A percentile compares a stretch with the other conserved stretches of the same genome.
These are phyloP conservation scores for Octodon degus DNA, from an alignment of 2,113 vertebrate genomes.

Conservation along the genomic window DNA sequence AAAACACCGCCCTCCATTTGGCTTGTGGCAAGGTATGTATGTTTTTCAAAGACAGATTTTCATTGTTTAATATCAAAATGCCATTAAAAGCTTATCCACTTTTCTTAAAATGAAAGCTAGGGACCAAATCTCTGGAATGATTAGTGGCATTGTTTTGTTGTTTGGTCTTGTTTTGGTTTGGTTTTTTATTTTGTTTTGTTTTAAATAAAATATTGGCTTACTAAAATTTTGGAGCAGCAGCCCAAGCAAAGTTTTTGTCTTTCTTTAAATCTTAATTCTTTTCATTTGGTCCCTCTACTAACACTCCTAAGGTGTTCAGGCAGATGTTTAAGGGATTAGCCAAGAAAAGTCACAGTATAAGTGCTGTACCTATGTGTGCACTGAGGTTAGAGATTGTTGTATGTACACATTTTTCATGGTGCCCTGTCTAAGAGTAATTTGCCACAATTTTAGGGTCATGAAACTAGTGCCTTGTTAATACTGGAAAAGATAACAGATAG, in stretches of 20 bases:
- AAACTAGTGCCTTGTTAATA: slow-evolving; percentile 99
- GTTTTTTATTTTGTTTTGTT: neutral
- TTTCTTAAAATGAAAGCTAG: slow-evolving; percentile 14
- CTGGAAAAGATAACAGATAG: slow-evolving; percentile 98
- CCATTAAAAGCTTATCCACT: neutral
- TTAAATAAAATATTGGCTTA: neutral
- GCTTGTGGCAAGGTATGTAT: slow-evolving; percentile 97
- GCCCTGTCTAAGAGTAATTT: slow-evolving; percentile 74
- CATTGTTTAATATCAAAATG: slow-evolving; percentile 30
- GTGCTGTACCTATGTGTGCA: neutral
- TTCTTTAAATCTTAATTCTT: slow-evolving; percentile 37
- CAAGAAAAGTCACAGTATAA: neutral
- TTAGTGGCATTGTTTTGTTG: neutral
- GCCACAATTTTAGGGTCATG: slow-evolving; percentile 93
- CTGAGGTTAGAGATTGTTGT: neutral
- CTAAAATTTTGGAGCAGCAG: neutral
- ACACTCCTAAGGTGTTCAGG: neutral
- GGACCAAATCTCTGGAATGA: neutral
- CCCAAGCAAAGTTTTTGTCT: neutral
- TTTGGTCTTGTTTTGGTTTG: too few relatives aligned
- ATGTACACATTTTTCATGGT: slow-evolving; percentile 40
- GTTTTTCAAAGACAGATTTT: neutral
- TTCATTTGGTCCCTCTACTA: neutral
- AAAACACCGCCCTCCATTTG: slow-evolving; percentile 98
- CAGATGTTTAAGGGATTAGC: neutral